These are phyloP conservation scores for Lepisosteus osseus DNA, from an alignment of 2,113 vertebrate genomes.

Conservation along the genomic window DNA sequence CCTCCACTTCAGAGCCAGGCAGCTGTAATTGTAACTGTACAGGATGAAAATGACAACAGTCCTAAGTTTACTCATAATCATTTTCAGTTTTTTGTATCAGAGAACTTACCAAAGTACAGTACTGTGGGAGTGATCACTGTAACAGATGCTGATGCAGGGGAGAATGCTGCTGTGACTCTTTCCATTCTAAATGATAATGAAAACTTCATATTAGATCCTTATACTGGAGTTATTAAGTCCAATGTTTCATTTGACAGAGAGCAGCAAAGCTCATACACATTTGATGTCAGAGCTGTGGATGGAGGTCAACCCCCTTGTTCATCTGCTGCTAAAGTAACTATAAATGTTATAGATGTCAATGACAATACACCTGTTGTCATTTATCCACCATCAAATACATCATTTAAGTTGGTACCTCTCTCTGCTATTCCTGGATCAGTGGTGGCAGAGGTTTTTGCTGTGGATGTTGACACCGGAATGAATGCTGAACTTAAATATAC, in stretches of 20 bases:
- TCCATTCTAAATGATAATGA: conserved; percentile 94
- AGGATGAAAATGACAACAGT: conserved; percentile 97
- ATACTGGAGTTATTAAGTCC: conserved; percentile 95
- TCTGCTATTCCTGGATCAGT: conserved; percentile 94
- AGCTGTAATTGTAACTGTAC: conserved; percentile 90
- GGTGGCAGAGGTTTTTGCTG: conserved; percentile 94
- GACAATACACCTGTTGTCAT: conserved; percentile 95
- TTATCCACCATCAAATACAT: conserved; percentile 92
- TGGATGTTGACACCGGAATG: conserved; percentile 96
- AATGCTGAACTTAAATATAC: conserved; percentile 96
- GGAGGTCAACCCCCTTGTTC: conserved; percentile 88
- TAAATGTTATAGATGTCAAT: conserved; percentile 97
- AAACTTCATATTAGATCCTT: conserved; percentile 94
- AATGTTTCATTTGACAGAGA: conserved; percentile 97
- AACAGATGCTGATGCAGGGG: conserved; percentile 91
- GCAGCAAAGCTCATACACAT: conserved; percentile 96
- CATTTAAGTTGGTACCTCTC: conserved; percentile 93
- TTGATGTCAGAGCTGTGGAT: conserved; percentile 92
- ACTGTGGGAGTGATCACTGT: conserved; percentile 97
- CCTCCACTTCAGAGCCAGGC: conserved; percentile 95
- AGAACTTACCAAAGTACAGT: conserved; percentile 97
- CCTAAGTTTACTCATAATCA: conserved; percentile 98
- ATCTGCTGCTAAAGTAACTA: conserved; percentile 95
- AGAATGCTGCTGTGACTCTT: conserved; percentile 91
- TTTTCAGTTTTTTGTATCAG: conserved; percentile 97